Percentiles rank a stretch among this genome's conserved stretches.
Evolutionary conservation across 1,140 invertebrate genomes (phyloP).

Genomic region (Drosophila eugracilis): DNA sequence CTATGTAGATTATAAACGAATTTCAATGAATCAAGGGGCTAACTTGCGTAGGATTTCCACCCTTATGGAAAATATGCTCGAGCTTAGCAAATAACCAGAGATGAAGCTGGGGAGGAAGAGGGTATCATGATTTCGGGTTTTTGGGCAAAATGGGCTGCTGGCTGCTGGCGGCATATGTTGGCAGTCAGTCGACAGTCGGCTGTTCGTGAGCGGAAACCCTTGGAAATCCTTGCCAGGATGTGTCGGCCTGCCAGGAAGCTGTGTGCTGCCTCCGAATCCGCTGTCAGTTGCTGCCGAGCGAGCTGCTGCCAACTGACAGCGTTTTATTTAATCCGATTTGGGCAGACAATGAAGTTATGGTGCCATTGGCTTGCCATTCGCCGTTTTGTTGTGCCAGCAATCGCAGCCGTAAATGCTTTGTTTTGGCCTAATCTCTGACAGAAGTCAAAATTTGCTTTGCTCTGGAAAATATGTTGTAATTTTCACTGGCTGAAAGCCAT

Average conservation of each 20-base stretch:
- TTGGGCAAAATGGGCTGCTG: constrained; percentile 19
- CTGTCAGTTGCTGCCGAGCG: constrained; percentile 50
- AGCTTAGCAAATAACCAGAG: constrained; percentile 8
- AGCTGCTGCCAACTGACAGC: constrained; percentile 53
- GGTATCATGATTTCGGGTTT: constrained; percentile 63
- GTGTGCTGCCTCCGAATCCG: constrained; percentile 59
- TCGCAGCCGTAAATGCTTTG: constrained; percentile 70
- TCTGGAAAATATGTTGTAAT: constrained; percentile 73
- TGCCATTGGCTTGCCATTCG: not conserved
- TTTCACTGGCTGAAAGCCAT: constrained; percentile 50
- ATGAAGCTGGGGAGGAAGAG: not conserved
- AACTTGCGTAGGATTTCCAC: constrained; percentile 46
- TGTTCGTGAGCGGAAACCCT: constrained; percentile 52
- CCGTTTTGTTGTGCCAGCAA: constrained; percentile 75
- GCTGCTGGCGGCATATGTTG: constrained; percentile 76
- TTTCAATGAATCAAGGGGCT: constrained; percentile 53
- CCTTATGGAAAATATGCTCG: constrained; percentile 58
- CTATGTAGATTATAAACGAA: constrained; percentile 78
- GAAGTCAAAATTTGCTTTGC: constrained; percentile 74
- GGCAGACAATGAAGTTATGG: constrained; percentile 73
- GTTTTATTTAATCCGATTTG: constrained; percentile 82
- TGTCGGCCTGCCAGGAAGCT: constrained; percentile 68
- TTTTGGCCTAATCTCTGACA: constrained; percentile 78
- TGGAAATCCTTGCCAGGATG: constrained; percentile 61
- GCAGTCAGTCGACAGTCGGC: constrained; percentile 46